phyloP scores from a whole-genome alignment of 2,113 vertebrate genomes.

The Tringa solitaria region DNA sequence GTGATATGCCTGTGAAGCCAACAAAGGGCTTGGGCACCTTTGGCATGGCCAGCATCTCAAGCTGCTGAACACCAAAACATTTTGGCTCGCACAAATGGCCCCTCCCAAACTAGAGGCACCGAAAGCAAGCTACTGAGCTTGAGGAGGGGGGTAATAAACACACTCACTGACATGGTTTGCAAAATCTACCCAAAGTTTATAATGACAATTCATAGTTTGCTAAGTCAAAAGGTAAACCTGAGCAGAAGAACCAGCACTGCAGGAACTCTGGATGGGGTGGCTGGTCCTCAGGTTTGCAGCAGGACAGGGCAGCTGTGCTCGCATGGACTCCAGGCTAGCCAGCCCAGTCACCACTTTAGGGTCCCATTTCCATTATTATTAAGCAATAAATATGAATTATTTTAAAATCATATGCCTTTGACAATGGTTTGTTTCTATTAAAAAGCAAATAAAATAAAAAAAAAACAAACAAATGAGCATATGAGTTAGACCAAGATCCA shows the following conservation, averaged over 20 bases:
- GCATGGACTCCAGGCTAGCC: background rate
- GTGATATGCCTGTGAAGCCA: background rate
- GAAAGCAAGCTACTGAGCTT: background rate
- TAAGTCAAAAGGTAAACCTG: background rate
- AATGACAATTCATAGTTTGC: background rate
- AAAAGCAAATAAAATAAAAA: background rate
- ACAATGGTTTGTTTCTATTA: background rate
- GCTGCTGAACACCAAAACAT: background rate
- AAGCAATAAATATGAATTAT: background rate
- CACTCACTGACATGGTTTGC: background rate
- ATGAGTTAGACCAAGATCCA: background rate
- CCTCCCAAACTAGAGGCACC: background rate
- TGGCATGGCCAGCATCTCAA: background rate
- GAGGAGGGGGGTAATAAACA: background rate
- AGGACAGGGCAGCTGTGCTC: background rate
- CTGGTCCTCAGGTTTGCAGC: background rate
- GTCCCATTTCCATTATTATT: background rate
- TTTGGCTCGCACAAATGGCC: accelerated
- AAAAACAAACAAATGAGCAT: background rate
- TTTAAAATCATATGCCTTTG: background rate
- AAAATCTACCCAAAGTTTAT: background rate
- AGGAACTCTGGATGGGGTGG: background rate
- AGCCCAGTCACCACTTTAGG: background rate
- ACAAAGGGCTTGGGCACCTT: background rate
- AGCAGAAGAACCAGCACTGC: background rate